Percentiles rank a stretch among this genome's conserved stretches.
Conservation (phyloP, 2,888 invertebrate genomes). For the Chrysolina haemoptera region DNA sequence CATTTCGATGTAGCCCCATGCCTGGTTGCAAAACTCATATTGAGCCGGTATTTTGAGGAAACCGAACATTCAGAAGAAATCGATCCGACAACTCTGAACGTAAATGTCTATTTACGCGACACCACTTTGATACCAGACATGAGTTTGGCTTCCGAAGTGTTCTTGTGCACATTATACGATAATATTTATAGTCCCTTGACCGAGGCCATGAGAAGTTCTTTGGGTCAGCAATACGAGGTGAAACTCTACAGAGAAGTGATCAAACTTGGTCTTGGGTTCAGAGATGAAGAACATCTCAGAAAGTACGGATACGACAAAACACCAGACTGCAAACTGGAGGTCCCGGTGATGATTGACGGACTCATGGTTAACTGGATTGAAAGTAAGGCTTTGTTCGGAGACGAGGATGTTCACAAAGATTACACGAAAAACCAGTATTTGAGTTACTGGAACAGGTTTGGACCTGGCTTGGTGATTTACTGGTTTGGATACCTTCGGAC, state of each 20-base stretch:
- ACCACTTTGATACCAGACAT: slow-evolving; percentile 81
- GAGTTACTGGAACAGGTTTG: slow-evolving; percentile 94
- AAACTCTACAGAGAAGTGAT: slow-evolving; percentile 78
- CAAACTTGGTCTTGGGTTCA: slow-evolving; percentile 75
- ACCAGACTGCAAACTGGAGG: slow-evolving; percentile 91
- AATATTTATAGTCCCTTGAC: slow-evolving; percentile 87
- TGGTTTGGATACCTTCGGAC: slow-evolving; percentile 92
- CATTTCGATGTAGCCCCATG: slow-evolving; percentile 73
- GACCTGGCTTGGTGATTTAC: slow-evolving; percentile 94
- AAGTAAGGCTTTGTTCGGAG: slow-evolving; percentile 96
- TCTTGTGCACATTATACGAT: slow-evolving; percentile 85
- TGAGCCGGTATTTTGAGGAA: slow-evolving; percentile 71
- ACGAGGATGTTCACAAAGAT: slow-evolving; percentile 83
- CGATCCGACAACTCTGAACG: slow-evolving; percentile 67
- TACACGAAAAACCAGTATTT: slow-evolving; percentile 88
- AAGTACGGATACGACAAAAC: slow-evolving; percentile 94
- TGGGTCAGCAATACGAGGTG: slow-evolving; percentile 90
- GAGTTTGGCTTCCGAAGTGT: slow-evolving; percentile 81
- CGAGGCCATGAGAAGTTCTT: slow-evolving; percentile 84
- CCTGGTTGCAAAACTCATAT: slow-evolving; percentile 74
- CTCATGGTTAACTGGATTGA: slow-evolving; percentile 95
- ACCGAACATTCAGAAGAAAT: slow-evolving; percentile 41
- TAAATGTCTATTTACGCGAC: slow-evolving; percentile 76
- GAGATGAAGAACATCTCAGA: slow-evolving; percentile 86
- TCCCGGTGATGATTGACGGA: slow-evolving; percentile 89